These are phyloP conservation scores for Hemaris fuciformis DNA, from an alignment of 2,888 invertebrate genomes.

Conservation along the genomic window DNA sequence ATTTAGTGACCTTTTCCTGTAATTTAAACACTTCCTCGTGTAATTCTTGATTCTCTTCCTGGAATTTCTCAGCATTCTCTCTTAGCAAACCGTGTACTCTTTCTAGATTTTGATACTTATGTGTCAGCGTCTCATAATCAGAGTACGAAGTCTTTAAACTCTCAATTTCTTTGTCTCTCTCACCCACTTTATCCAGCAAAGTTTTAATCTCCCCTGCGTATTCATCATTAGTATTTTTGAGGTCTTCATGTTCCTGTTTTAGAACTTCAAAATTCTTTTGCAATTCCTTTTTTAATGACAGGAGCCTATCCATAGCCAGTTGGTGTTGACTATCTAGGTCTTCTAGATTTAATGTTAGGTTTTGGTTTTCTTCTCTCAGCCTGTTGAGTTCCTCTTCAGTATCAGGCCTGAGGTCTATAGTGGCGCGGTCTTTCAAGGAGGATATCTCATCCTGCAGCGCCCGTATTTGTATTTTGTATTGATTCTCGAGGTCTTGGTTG, in stretches of 20 bases:
- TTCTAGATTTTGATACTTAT: slow-evolving; percentile 76
- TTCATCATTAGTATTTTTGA: slow-evolving; percentile 69
- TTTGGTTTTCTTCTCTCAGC: slow-evolving; percentile 81
- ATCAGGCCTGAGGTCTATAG: slow-evolving; percentile 43
- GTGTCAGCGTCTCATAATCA: slow-evolving; percentile 66
- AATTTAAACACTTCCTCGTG: slow-evolving; percentile 76
- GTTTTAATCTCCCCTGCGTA: slow-evolving; percentile 68
- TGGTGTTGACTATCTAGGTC: slow-evolving; percentile 89
- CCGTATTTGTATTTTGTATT: slow-evolving; percentile 62
- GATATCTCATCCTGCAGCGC: slow-evolving; percentile 65
- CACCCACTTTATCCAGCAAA: slow-evolving; percentile 64
- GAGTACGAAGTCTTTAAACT: slow-evolving; percentile 39
- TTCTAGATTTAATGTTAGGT: slow-evolving; percentile 82
- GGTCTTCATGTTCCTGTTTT: slow-evolving; percentile 71
- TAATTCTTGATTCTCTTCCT: slow-evolving; percentile 78
- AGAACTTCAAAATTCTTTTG: slow-evolving; percentile 76
- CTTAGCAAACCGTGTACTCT: slow-evolving; percentile 65
- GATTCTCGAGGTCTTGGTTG: slow-evolving; percentile 44
- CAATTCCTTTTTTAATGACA: slow-evolving; percentile 77
- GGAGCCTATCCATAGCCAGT: slow-evolving; percentile 83
- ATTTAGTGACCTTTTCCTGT: slow-evolving; percentile 71
- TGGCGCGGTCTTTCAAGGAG: slow-evolving; percentile 59
- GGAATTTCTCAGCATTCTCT: slow-evolving; percentile 76
- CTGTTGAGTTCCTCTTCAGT: slow-evolving; percentile 68
- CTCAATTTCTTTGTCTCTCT: slow-evolving; percentile 69